phyloP scores from a whole-genome alignment of 2,888 invertebrate species.

The Apamea monoglypha region DNA sequence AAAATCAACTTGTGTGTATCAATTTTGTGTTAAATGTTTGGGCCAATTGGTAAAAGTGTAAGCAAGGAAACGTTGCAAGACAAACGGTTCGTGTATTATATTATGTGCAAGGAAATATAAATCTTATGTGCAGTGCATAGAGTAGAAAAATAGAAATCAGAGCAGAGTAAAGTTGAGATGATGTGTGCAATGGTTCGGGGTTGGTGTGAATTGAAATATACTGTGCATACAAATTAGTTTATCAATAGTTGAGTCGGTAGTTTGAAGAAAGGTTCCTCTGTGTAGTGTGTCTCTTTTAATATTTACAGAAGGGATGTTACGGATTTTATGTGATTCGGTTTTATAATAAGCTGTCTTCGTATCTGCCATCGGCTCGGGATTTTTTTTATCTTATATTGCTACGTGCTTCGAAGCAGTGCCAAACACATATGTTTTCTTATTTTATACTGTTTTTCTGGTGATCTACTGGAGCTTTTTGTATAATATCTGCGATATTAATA shows the following conservation, averaged over 20 bases:
- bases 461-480: background rate
- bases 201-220: constrained; percentile 66
- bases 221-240: constrained; percentile 74
- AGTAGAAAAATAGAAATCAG: constrained; percentile 83
- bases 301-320: constrained; percentile 71
- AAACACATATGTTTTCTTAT: background rate
- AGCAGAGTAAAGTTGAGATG: constrained; percentile 79
- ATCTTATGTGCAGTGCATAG: constrained; percentile 88
- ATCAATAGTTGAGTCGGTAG: constrained; percentile 67
- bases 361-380: constrained; percentile 27
- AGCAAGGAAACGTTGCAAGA: constrained; percentile 81
- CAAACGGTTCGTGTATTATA: constrained; percentile 80
- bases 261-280: constrained; percentile 57
- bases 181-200: constrained; percentile 76
- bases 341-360: constrained; percentile 47
- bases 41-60: constrained; percentile 82
- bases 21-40: constrained; percentile 77
- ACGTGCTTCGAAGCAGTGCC: constrained; percentile 59
- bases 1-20: constrained; percentile 71
- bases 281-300: constrained; percentile 65
- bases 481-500: background rate
- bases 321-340: constrained; percentile 57
- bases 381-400: constrained; percentile 17
- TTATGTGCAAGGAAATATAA: constrained; percentile 86
- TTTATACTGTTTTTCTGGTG: background rate